Evolutionary conservation across 2,113 vertebrate genomes (phyloP).

Genomic region (Haplochromis vanheusdeni): DNA sequence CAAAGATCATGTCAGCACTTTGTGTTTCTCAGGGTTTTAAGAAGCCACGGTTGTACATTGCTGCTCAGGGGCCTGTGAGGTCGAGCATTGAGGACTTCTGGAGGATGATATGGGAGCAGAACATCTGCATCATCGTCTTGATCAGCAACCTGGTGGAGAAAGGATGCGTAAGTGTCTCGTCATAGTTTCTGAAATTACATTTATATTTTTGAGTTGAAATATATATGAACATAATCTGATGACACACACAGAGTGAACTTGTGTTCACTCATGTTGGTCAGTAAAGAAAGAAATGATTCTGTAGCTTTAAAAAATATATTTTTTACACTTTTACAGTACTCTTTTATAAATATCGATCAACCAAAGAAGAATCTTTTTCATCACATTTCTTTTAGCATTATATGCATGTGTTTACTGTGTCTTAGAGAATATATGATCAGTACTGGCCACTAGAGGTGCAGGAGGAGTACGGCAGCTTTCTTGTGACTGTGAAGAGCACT

Average conservation of each 20-base stretch:
- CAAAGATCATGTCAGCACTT: background rate
- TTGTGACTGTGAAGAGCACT: slow-evolving; percentile 83
- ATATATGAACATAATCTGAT: background rate
- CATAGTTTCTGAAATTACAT: background rate
- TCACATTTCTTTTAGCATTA: background rate
- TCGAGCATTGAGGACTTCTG: slow-evolving; percentile 93
- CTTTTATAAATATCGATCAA: background rate
- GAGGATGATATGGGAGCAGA: slow-evolving; percentile 98
- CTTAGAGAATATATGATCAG: slow-evolving; percentile 94
- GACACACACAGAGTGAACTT: background rate
- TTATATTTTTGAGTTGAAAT: background rate
- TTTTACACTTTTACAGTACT: background rate
- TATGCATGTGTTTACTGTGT: background rate
- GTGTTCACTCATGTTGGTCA: background rate
- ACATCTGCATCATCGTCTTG: slow-evolving; percentile 89
- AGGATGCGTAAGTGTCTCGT: slow-evolving; percentile 77
- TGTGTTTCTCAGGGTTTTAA: slow-evolving; percentile 83
- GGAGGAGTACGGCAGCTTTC: slow-evolving; percentile 86
- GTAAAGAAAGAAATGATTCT: background rate
- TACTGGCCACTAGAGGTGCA: slow-evolving; percentile 90
- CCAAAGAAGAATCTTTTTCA: background rate
- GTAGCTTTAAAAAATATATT: accelerated
- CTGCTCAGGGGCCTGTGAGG: slow-evolving; percentile 92
- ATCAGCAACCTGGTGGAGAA: slow-evolving; percentile 97
- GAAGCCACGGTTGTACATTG: slow-evolving; percentile 86